Evolutionary conservation across 2,888 invertebrate species (phyloP), one percentile per base, ranked within the genome.

Genomic region (Encarsia formosa): DNA sequence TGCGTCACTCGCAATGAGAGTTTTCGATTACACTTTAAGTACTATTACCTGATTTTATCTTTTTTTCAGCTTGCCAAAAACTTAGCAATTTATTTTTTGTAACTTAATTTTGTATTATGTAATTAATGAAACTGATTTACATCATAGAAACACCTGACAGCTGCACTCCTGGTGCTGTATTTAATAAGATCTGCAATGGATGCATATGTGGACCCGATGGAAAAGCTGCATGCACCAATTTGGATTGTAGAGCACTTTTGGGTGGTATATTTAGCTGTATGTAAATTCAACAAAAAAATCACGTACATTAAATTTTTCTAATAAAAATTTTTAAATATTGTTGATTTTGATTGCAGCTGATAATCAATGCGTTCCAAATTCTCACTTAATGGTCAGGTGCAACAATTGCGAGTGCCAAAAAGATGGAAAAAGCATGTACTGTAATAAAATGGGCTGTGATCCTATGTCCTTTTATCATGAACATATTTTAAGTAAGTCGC

Each of bases 121-220:
- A n/a, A n/a, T n/a, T n/a, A n/a, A n/a, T n/a, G n/a, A n/a, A n/a
- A n/a, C n/a, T n/a, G n/a, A n/a, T n/a, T n/a, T n/a, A n/a, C n/a
- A 15, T 22, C 2, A 19, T 15, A 20, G 39, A 16, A 31, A 31
- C 42, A 4, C 31, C n/a, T 13, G 24, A 34, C 11, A 18, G 19
- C 3, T 49, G 49, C 43, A 23, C 26, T n/a, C 52, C 52, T 20
- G 43, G 52, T n/a, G 13, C 16, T 8, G 16, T 43, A 23, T 43
- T 43, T 31, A 53, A 37, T 15, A 15, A 79, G 48, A 80, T 79
- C 48, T 82, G 81, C 67, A 81, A 81, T 59, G 78, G 75, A 64
- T 82, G 82, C 61, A 74, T 77, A 16, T 82, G 82, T 63, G 32
- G 31, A 8, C 15, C 5, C 3, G 37, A 53, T 24, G 78, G 81